Percentiles rank a stretch among this genome's conserved stretches.
These are phyloP conservation scores for Pholis gunnellus DNA, from an alignment of 2,113 vertebrate species.

Conservation along the genomic window DNA sequence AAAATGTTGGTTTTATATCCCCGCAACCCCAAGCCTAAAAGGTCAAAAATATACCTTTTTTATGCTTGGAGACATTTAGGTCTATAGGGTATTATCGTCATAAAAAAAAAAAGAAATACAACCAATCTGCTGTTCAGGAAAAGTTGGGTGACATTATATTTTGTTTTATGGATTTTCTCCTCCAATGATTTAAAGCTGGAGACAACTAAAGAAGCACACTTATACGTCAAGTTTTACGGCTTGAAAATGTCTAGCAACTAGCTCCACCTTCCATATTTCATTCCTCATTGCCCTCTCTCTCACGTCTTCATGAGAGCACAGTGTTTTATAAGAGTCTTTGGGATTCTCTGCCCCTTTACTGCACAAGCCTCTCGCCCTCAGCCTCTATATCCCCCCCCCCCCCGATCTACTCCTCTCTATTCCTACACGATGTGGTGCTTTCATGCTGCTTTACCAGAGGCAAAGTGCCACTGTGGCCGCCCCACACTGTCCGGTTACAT, in stretches of 20 bases:
- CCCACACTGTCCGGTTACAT: not conserved
- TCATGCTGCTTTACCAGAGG: not conserved
- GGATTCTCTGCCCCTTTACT: constrained; percentile 27
- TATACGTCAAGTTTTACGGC: not conserved
- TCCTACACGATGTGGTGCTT: constrained; percentile 7
- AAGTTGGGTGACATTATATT: not conserved
- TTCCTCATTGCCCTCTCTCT: not conserved
- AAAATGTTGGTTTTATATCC: constrained; percentile 25
- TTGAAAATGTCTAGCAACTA: constrained; percentile 2
- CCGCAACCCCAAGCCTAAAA: not conserved
- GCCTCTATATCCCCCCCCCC: constrained; percentile 6
- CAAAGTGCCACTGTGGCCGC: not conserved
- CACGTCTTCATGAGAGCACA: constrained; percentile 12
- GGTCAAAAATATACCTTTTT: not conserved
- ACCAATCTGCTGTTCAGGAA: not conserved
- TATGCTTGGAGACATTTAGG: not conserved
- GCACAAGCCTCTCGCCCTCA: constrained; percentile 10
- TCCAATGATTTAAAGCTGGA: not conserved
- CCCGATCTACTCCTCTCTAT: constrained; percentile 26
- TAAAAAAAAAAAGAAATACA: no score
- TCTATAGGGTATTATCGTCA: not conserved
- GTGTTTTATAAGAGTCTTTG: constrained; percentile 39
- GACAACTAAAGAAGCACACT: not conserved
- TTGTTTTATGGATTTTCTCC: not conserved
- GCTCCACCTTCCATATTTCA: constrained; percentile 1